Base-by-base conservation (phyloP, 2,797 vertebrate species). In the Phoxinus dragarum region DNA sequence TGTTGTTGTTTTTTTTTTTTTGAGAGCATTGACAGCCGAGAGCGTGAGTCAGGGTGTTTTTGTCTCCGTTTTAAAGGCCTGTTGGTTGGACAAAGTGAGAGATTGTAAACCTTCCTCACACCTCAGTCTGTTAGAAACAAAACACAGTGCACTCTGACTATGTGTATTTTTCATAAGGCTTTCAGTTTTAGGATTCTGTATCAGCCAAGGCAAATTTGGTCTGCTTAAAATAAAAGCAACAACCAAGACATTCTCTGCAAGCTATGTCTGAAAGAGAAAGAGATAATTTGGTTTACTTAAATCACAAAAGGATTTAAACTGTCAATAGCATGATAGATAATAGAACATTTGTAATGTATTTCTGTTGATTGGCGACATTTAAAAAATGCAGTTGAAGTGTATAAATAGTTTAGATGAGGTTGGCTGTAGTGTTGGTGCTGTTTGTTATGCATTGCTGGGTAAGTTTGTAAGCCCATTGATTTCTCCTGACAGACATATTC, bases 401-500 rank as follows among this genome's bases (percentile, higher is more conserved):
- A 31, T 52, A 52, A 64, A 80, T 38, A 27, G 68, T 14, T 68
- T 31, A 72, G 36, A 56, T 44, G 67, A 40, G 49, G 21, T 40
- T 17, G 2, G n/a, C 67, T 72, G 34, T 72, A 81, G 23, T 54
- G 14, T 81, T 72, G 49, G 67, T 34, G 31, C 8, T 21, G 66
- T 36, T 64, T 59, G 64, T 80, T 72, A 40, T 64, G 79, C 52
- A 71, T 78, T n/a, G 52, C 73, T 68, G 61, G 47, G 21, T 31
- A 56, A 47, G 36, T 71, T 59, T 85, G 67, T 64, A 80, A 72
- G 54, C 31, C 31, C 68, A 80, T 52, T 85, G 56, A 80, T 85
- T 72, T 80, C 54, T 73, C 23, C 76, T 79, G 76, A 85, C 67
- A 85, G 68, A 80, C 67, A 80, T 85, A 73, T 79, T 73, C 54